A percentile compares a stretch with the other conserved stretches of the same genome.
These are phyloP conservation scores for Drosophila lacicola DNA, from an alignment of 2,888 invertebrate genomes.

Conservation along the genomic window DNA sequence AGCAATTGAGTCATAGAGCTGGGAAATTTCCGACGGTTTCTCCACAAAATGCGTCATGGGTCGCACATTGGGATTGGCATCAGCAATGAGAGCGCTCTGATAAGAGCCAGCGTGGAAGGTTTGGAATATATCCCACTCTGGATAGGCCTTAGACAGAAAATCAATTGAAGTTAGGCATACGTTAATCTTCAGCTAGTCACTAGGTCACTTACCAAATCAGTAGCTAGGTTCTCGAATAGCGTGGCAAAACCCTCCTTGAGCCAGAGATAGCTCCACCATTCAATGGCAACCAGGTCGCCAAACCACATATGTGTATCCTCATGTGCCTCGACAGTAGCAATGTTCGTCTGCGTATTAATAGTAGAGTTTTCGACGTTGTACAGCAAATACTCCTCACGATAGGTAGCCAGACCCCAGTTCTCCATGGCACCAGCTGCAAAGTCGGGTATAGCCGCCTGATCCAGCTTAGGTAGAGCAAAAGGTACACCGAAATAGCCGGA, in stretches of 20 bases:
- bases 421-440: conserved; percentile 96
- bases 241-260: conserved; percentile 89
- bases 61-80: conserved; percentile 91
- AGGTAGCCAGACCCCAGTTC: conserved; percentile 95
- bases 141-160: conserved; percentile 85
- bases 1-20: conserved; percentile 93
- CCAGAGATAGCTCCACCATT: conserved; percentile 91
- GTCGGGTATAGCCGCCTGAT: conserved; percentile 94
- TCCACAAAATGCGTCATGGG: conserved; percentile 93
- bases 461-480: conserved; percentile 92
- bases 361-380: conserved; percentile 79
- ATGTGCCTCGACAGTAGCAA: conserved; percentile 87
- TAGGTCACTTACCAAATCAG: conserved; percentile 67
- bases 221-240: conserved; percentile 76
- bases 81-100: conserved; percentile 90
- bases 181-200: neutral
- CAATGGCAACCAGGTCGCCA: conserved; percentile 90
- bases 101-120: conserved; percentile 91
- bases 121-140: conserved; percentile 90
- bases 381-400: conserved; percentile 82
- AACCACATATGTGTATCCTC: conserved; percentile 92
- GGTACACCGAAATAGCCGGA: conserved; percentile 90
- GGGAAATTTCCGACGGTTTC: conserved; percentile 92
- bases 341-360: conserved; percentile 80
- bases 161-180: neutral